Conservation (phyloP, 92 coral and sea anemone species). For the Siderastrea radians region DNA sequence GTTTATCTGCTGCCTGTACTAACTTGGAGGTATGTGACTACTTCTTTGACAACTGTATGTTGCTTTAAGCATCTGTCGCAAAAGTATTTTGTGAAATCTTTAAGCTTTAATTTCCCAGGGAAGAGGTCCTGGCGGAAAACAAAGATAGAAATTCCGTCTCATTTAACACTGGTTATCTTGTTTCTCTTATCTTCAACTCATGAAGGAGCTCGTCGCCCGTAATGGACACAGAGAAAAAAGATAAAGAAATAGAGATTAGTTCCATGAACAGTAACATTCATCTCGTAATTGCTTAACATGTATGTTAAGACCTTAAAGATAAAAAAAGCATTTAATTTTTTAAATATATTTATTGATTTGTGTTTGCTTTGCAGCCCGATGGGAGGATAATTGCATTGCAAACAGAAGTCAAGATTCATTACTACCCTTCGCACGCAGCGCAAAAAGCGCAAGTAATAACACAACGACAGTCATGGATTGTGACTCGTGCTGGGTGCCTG, state of each 20-base stretch:
- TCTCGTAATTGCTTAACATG: too few species aligned
- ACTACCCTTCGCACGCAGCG: constrained; percentile 27
- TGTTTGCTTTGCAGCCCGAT: constrained; percentile 28
- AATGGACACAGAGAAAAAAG: background rate
- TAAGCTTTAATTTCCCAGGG: background rate
- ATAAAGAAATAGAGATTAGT: constrained; percentile 40
- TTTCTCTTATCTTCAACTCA: background rate
- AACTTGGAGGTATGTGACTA: too few species aligned
- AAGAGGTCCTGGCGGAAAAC: background rate
- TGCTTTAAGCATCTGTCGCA: too few species aligned
- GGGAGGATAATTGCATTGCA: constrained; percentile 3
- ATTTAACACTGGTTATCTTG: background rate
- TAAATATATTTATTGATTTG: too few species aligned
- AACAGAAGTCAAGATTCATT: constrained; percentile 18
- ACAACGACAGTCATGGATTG: background rate
- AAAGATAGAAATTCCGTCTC: background rate
- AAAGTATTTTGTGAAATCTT: too few species aligned
- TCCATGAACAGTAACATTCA: background rate
- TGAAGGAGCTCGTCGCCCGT: constrained; percentile 24
- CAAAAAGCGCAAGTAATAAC: constrained; percentile 12
- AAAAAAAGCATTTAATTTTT: too few species aligned
- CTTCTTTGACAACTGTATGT: too few species aligned
- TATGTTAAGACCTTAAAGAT: too few species aligned
- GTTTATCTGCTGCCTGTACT: too few species aligned
- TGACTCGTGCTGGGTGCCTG: too few species aligned